Base-by-base conservation (phyloP, 1,140 invertebrate species). In the Propsilocerus akamusi region DNA sequence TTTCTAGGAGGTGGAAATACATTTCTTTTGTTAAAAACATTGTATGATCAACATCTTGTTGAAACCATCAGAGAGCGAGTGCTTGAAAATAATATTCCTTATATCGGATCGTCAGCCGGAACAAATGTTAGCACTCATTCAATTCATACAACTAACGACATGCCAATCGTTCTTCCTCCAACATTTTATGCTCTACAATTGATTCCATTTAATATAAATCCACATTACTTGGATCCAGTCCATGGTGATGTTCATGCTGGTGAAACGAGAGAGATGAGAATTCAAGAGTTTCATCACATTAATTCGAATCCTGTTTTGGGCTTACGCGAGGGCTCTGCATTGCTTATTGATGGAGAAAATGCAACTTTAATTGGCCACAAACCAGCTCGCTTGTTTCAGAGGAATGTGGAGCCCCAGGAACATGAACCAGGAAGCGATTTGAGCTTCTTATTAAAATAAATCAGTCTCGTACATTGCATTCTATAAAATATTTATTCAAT, bases 191-290 rank as follows among this genome's bases (percentile, higher is more conserved):
- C 81, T 6, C 65, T 89, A 32, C 69, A 68, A 17, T 68, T 90
- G 12, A 75, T 90, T 4, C 81, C 83, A 4, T 88, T 88, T 60
- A 88, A 90, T 62, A 86, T 90, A 34, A 90, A 89, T 65, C 82
- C 85, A 26, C 86, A 90, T 64, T 90, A 85, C 60, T 61, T 83
- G 54, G 84, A 88, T 49, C 59, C 73, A 32, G 67, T 77, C 55
- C 57, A 67, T 12, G 70, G 63, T 57, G 74, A 71, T 51, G 78
- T 64, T 51, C 83, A 86, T 62, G 82, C 78, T 67, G 83, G 83
- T 25, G 83, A 84, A 67, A 80, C 74, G 58, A 75, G 83, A 67
- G 74, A 84, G 56, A 69, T 80, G 57, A 70, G 83, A 55, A 78
- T 86, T 34, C 53, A 60, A 48, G 76, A 86, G 64, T 86, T 75